Percentiles rank a stretch among this genome's conserved stretches.
These are phyloP conservation scores for Dermochelys coriacea DNA, from an alignment of 2,797 vertebrate species.

Conservation along the genomic window DNA sequence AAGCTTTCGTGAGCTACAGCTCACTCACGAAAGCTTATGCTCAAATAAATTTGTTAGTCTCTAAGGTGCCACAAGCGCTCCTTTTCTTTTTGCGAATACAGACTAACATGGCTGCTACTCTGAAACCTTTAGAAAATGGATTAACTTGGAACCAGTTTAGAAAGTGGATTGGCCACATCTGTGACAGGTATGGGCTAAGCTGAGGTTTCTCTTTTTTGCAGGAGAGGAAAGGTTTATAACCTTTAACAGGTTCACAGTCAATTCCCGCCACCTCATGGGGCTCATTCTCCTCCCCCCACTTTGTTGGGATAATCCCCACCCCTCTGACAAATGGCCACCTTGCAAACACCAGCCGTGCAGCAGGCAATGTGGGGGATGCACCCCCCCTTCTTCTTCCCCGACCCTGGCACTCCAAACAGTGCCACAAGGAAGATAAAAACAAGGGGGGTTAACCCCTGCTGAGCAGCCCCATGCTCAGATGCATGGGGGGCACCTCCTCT, in stretches of 20 bases:
- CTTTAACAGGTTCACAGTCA: not conserved
- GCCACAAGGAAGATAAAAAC: not conserved
- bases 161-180: not conserved
- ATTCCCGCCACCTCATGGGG: not conserved
- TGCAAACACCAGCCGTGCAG: slow-evolving; percentile 87
- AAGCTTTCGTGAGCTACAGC: too few relatives aligned
- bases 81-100: too few relatives aligned
- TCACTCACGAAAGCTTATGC: too few relatives aligned
- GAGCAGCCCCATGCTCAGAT: slow-evolving; percentile 56
- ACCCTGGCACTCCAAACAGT: not conserved
- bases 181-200: not conserved
- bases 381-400: slow-evolving; percentile 2
- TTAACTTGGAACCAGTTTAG: not conserved
- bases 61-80: too few relatives aligned
- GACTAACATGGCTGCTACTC: too few relatives aligned
- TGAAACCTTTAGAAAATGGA: not conserved
- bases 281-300: not conserved
- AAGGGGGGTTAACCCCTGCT: slow-evolving; percentile 37
- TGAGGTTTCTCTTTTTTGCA: slow-evolving; percentile 11
- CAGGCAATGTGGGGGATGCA: not conserved
- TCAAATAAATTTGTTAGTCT: too few relatives aligned
- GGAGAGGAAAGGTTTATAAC: slow-evolving; percentile 46
- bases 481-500: not conserved
- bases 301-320: not conserved
- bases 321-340: slow-evolving; percentile 81